A percentile compares a stretch with the other conserved stretches of the same genome.
phyloP scores from a whole-genome alignment of 2,113 vertebrate genomes.

The Eulemur rufifrons region DNA sequence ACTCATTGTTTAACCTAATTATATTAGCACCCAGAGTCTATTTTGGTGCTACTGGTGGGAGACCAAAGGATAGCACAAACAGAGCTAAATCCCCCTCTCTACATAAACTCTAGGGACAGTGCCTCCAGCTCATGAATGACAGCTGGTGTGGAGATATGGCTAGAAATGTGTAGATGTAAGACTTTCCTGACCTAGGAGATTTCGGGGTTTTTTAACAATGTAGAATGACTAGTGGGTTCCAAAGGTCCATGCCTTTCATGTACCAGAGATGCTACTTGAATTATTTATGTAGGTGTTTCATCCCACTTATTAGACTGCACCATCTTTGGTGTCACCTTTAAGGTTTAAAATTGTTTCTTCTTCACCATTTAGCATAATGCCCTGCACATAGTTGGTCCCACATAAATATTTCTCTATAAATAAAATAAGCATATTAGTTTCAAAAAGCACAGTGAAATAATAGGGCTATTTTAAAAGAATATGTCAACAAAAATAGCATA shows the following conservation, averaged over 20 bases:
- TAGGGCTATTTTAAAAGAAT: background rate
- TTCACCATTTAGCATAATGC: background rate
- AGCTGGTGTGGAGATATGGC: background rate
- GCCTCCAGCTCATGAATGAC: background rate
- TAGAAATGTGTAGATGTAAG: background rate
- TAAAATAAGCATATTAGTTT: background rate
- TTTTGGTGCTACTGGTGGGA: accelerated
- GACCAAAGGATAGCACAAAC: background rate
- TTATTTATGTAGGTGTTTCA: background rate
- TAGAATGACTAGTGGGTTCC: background rate
- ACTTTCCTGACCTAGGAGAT: background rate
- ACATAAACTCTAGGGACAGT: accelerated
- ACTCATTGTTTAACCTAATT: background rate
- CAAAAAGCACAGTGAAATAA: background rate
- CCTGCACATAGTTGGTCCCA: background rate
- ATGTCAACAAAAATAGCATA: background rate
- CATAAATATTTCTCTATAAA: background rate
- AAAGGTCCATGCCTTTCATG: background rate
- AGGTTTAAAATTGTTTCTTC: background rate
- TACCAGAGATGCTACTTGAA: background rate
- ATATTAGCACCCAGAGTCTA: background rate
- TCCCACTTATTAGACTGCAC: background rate
- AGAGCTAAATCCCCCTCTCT: background rate
- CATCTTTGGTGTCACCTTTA: background rate
- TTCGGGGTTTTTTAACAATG: background rate